Base-by-base conservation (phyloP, 2,888 invertebrate species). In the Acleris holmiana region DNA sequence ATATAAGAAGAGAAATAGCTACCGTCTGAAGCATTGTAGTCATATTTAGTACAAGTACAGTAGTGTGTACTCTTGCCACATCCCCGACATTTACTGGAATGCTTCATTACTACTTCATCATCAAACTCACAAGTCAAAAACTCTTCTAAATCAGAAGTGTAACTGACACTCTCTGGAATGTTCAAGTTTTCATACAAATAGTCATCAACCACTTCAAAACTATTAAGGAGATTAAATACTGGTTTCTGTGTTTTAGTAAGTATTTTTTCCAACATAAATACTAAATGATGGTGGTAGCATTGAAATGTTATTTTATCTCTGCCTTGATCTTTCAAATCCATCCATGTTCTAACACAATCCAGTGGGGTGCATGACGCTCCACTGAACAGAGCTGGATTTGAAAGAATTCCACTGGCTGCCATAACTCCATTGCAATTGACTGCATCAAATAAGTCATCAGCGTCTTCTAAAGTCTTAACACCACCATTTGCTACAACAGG, bases 401-500 rank as follows among this genome's bases (percentile, higher is more conserved):
- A 94, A 41, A 99, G 93, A 19, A 99, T 92, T 0, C 97, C 98
- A 80, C 97, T 95, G 0, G 99, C 99, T 65, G 95, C 95, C 99
- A 99, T 99, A 0, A 99, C 94, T 86, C 98, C 99, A 79, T 94
- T 93, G 74, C 96, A 96, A 10, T 95, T 94, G 0, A 98, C 96
- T 64, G 83, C 76, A 46, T 94, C 84, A 71, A 95, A 94, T 46
- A 99, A 89, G 15, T 87, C 78, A 65, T 94, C 82, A 29, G 97
- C 97, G 83, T 97, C 96, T n/a, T 93, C 82, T 66, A 97, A 87
- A 53, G 93, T 94, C 75, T 95, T 96, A 0, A 98, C 93, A 75
- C 98, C 98, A 44, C 99, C 99, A 92, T 99, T 99, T 0, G 97
- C 98, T 71, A 99, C 94, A 0, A 99, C 92, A 1, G 99, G 99